Evolutionary conservation across 2,888 invertebrate species (phyloP), one percentile per base, ranked within the genome.

Genomic region (Anodontia alba): DNA sequence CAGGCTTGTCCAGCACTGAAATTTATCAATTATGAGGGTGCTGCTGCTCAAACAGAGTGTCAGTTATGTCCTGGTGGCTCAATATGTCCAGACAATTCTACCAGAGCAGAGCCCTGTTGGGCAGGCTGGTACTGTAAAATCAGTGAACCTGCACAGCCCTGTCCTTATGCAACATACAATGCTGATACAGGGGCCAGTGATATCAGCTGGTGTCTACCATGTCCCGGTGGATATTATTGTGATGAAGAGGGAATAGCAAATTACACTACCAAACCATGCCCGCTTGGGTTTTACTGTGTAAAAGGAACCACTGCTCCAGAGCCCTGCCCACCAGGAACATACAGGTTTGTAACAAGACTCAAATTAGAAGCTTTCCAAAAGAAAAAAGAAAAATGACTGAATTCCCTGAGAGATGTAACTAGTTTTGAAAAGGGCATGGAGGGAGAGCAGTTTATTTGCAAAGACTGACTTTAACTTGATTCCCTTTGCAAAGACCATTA

Each of bases 211-310:
- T 94, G 94, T 78, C 70, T 86, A 70, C 90, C 92, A 7, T 94
- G 94, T 72, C 91, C 92, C 0, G 86, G 91, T 8, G 94, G 94
- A 0, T 94, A 93, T 81, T 90, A 83, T 82, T 94, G 94, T 84
- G 84, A 91, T 23, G 77, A 83, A 7, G 84, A 83, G n/a, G 93
- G 88, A 0, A 90, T 91, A 29, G 87, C 92, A 7, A 86, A 90
- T 70, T 92, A 90, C 83, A 84, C 87, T 0, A 62, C 87, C 38
- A 90, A 89, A 69, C 93, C 93, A 0, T 94, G 94, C 77, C 92
- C 92, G 0, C 89, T 91, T 8, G 94, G 93, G 2, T 91, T 81
- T 74, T 94, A 89, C 88, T 94, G 94, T 84, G 84, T 90, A 7
- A 92, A 91, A 73, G 93, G 91, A 0, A 90, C 92, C 0, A 80